phyloP scores from a whole-genome alignment of 2,888 invertebrate genomes.

The Slavum lentiscoides region DNA sequence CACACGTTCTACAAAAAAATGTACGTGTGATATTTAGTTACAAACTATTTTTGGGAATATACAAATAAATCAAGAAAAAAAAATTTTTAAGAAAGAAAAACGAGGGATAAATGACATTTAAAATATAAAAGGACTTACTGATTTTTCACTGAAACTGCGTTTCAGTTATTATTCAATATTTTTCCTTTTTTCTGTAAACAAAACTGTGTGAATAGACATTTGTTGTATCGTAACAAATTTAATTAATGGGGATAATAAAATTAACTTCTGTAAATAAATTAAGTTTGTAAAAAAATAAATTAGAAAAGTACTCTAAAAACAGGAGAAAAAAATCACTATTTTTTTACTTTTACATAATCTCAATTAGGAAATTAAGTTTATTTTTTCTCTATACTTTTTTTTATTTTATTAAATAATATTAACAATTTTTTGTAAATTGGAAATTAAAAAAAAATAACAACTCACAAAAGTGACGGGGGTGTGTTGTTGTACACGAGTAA shows the following conservation, averaged over 20 bases:
- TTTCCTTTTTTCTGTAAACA: conserved; percentile 52
- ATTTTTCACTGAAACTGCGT: conserved; percentile 53
- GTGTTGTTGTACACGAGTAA: conserved; percentile 63
- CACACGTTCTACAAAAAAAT: conserved; percentile 53
- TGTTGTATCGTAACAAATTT: conserved; percentile 22
- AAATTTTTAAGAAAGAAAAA: conserved; percentile 41
- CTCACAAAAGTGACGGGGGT: conserved; percentile 45
- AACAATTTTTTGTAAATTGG: conserved; percentile 34
- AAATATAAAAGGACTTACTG: conserved; percentile 52
- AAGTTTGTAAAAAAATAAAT: conserved; percentile 11
- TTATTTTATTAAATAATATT: conserved; percentile 28
- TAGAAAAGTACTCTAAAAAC: conserved; percentile 21
- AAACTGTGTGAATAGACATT: conserved; percentile 49
- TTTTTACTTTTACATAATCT: conserved; percentile 11
- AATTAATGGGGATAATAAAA: conserved; percentile 31
- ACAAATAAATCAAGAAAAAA: conserved; percentile 52
- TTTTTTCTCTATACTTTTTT: neutral
- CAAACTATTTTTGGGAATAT: conserved; percentile 53
- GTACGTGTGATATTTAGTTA: conserved; percentile 51
- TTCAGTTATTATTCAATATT: conserved; percentile 53
- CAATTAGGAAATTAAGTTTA: conserved; percentile 35
- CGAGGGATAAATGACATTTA: conserved; percentile 45
- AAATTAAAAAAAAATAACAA: conserved; percentile 44
- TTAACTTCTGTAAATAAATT: conserved; percentile 43
- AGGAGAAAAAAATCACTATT: conserved; percentile 8